phyloP scores from a whole-genome alignment of 2,113 vertebrate genomes.

The Menura novaehollandiae region DNA sequence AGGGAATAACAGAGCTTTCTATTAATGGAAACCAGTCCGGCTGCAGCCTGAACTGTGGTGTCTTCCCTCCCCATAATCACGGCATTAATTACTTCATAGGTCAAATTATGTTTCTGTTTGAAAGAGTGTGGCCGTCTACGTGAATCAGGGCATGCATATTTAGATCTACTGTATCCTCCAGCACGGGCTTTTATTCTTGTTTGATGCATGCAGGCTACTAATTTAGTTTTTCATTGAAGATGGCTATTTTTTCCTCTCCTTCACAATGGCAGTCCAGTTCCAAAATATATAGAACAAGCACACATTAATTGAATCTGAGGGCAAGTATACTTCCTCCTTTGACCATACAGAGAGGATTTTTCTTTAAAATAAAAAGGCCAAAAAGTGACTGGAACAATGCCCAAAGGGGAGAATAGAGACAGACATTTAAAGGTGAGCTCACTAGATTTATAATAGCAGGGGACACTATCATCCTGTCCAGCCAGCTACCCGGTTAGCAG shows the following conservation, averaged over 20 bases:
- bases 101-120: conserved; percentile 18
- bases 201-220: conserved; percentile 3
- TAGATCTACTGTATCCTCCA: conserved; percentile 5
- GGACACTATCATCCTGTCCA: conserved; percentile 20
- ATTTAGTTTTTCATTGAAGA: conserved; percentile 25
- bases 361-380: conserved; percentile 57
- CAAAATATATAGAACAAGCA: background rate
- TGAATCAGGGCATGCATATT: background rate
- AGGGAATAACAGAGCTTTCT: conserved; percentile 30
- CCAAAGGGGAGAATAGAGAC: conserved; percentile 53
- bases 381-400: conserved; percentile 48
- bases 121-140: background rate
- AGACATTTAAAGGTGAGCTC: conserved; percentile 48
- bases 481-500: background rate
- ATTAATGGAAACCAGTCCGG: conserved; percentile 28
- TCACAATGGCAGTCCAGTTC: background rate
- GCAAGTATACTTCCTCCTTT: conserved; percentile 1
- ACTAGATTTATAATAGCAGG: conserved; percentile 42
- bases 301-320: conserved; percentile 8
- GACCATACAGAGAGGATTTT: background rate
- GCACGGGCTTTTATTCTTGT: background rate
- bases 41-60: conserved; percentile 32
- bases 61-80: conserved; percentile 29
- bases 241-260: background rate
- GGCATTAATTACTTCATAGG: conserved; percentile 49